phyloP scores from a whole-genome alignment of 2,113 vertebrate species.

The Piprites chloris region DNA sequence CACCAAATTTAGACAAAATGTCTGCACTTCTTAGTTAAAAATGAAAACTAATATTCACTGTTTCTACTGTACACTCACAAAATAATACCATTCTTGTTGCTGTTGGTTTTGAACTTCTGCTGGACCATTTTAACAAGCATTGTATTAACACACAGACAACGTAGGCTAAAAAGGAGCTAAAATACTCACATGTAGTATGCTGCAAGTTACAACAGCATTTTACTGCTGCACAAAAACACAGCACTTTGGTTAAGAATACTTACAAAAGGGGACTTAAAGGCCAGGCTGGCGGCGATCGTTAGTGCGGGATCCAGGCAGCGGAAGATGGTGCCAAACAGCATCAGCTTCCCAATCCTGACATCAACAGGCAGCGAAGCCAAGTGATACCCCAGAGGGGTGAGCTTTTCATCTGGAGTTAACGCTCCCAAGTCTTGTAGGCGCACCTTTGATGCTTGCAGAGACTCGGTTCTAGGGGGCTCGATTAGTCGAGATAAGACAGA shows the following conservation, averaged over 20 bases:
- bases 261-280: slow-evolving; percentile 96
- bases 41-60: neutral
- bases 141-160: neutral
- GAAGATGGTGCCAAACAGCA: slow-evolving; percentile 96
- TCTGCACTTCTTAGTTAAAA: neutral
- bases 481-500: slow-evolving; percentile 89
- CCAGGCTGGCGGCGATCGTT: slow-evolving; percentile 95
- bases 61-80: neutral
- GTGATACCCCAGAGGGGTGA: slow-evolving; percentile 95
- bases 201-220: neutral
- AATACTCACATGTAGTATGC: neutral
- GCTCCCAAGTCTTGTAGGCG: slow-evolving; percentile 91
- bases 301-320: slow-evolving; percentile 94
- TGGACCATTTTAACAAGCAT: neutral
- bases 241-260: slow-evolving; percentile 45
- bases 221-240: neutral
- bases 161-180: neutral
- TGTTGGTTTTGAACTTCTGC: neutral
- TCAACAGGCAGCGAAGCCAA: slow-evolving; percentile 95
- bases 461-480: slow-evolving; percentile 82
- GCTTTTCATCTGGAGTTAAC: slow-evolving; percentile 83
- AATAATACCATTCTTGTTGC: neutral
- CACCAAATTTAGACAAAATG: neutral
- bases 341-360: slow-evolving; percentile 95
- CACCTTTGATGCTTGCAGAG: slow-evolving; percentile 84